Conservation (phyloP, 2,888 invertebrate genomes). For the Phlogophora meticulosa region DNA sequence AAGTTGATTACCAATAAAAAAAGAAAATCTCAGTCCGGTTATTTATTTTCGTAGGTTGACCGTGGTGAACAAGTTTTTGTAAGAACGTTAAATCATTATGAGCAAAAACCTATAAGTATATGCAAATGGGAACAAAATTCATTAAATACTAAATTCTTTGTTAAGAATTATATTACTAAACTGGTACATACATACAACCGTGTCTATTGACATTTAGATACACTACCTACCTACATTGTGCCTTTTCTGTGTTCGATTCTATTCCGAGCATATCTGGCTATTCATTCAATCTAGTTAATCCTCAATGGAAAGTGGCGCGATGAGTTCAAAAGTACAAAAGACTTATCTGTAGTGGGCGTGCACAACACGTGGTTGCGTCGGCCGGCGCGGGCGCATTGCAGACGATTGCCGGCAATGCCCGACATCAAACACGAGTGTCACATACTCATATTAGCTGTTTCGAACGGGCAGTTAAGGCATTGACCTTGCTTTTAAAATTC, state of each 20-base stretch:
- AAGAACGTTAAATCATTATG: slow-evolving; percentile 7
- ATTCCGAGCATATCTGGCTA: slow-evolving; percentile 14
- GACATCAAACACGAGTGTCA: slow-evolving; percentile 23
- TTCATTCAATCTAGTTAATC: slow-evolving; percentile 45
- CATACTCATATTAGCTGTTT: slow-evolving; percentile 7
- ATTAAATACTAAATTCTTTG: not conserved
- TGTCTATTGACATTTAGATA: slow-evolving; percentile 4
- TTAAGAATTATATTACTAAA: not conserved
- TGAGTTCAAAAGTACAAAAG: slow-evolving; percentile 59
- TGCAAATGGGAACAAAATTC: slow-evolving; percentile 6
- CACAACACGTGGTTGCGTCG: slow-evolving; percentile 45
- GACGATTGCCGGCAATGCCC: slow-evolving; percentile 3
- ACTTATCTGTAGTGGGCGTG: slow-evolving; percentile 54
- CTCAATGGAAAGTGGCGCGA: slow-evolving; percentile 54
- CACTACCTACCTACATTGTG: not conserved
- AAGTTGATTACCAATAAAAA: slow-evolving; percentile 2
- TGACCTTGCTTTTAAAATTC: slow-evolving; percentile 28
- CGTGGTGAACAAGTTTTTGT: slow-evolving; percentile 31
- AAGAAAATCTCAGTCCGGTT: slow-evolving; percentile 8
- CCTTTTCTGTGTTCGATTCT: slow-evolving; percentile 3
- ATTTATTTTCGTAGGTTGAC: slow-evolving; percentile 14
- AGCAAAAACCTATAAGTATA: slow-evolving; percentile 3
- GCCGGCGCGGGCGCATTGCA: slow-evolving; percentile 25
- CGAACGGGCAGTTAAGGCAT: slow-evolving; percentile 12
- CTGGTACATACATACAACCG: not conserved